These are phyloP conservation scores for Trematomus bernacchii DNA, from an alignment of 2,797 vertebrate species.

Conservation along the genomic window DNA sequence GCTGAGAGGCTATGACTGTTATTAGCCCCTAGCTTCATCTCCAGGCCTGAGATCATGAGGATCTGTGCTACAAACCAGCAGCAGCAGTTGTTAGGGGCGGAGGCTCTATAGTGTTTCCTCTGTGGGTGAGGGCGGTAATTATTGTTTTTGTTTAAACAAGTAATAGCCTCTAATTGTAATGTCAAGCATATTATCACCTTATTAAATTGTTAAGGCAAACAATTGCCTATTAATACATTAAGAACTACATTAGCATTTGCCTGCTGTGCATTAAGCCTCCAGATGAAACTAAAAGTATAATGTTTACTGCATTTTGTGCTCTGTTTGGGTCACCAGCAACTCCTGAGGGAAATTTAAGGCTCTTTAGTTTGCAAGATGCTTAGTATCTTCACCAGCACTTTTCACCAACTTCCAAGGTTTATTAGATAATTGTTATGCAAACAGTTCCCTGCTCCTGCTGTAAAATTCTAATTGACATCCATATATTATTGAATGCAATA, in stretches of 20 bases:
- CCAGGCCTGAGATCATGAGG: slow-evolving; percentile 41
- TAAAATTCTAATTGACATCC: too few relatives aligned
- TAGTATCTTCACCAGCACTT: neutral
- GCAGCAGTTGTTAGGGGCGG: slow-evolving; percentile 24
- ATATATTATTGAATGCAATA: too few relatives aligned
- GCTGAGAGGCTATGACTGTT: slow-evolving; percentile 55
- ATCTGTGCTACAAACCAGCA: slow-evolving; percentile 1
- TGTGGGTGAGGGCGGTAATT: slow-evolving; percentile 27
- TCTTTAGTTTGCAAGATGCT: neutral
- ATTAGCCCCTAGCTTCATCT: slow-evolving; percentile 56
- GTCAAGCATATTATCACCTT: slow-evolving; percentile 18
- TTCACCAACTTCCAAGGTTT: neutral
- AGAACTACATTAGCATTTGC: slow-evolving; percentile 2
- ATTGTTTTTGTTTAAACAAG: slow-evolving; percentile 26
- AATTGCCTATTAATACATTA: slow-evolving; percentile 15
- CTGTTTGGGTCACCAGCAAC: slow-evolving; percentile 5
- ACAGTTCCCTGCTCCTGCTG: neutral
- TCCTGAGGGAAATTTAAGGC: neutral
- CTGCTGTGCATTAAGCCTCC: neutral
- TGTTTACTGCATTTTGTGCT: neutral
- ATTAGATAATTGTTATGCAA: neutral
- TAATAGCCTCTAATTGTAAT: slow-evolving; percentile 22
- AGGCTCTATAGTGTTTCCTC: slow-evolving; percentile 16
- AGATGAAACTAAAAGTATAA: neutral
- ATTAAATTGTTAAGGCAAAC: slow-evolving; percentile 12